Percentiles rank a stretch among this genome's conserved stretches.
Conservation (phyloP, 2,113 vertebrate genomes). For the Dasyurus viverrinus region DNA sequence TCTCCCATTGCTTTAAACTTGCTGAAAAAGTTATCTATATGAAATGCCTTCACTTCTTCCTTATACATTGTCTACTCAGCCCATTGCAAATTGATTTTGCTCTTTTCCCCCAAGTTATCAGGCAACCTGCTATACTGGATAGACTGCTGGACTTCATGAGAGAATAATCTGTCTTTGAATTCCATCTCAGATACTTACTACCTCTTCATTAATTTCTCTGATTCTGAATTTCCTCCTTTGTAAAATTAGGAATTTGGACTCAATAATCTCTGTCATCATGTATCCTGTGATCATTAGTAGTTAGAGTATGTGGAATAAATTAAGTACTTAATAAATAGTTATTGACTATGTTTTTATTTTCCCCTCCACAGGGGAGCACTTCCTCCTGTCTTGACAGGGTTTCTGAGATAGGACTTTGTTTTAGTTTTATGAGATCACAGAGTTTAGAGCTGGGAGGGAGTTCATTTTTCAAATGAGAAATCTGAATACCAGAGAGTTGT, state of each 20-base stretch:
- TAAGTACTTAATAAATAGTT: neutral
- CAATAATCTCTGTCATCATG: neutral
- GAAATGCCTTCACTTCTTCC: neutral
- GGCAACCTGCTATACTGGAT: neutral
- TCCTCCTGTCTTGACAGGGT: neutral
- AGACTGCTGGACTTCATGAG: neutral
- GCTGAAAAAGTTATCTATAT: neutral
- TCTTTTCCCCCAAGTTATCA: neutral
- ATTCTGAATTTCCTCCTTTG: neutral
- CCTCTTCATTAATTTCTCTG: neutral
- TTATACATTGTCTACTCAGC: neutral
- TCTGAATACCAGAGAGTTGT: neutral
- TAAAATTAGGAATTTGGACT: neutral
- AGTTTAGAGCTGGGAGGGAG: neutral
- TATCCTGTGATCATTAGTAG: neutral
- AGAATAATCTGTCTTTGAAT: neutral
- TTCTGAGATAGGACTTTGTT: neutral
- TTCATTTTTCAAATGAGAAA: neutral
- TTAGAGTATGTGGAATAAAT: neutral
- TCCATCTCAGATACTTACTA: neutral
- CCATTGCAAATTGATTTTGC: neutral
- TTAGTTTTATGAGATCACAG: neutral
- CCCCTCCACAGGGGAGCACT: neutral
- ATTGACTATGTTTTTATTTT: neutral
- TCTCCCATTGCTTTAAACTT: neutral